Percentiles rank a stretch among this genome's conserved stretches.
These are phyloP conservation scores for Artibeus jamaicensis DNA, from an alignment of 2,797 vertebrate genomes.

Conservation along the genomic window DNA sequence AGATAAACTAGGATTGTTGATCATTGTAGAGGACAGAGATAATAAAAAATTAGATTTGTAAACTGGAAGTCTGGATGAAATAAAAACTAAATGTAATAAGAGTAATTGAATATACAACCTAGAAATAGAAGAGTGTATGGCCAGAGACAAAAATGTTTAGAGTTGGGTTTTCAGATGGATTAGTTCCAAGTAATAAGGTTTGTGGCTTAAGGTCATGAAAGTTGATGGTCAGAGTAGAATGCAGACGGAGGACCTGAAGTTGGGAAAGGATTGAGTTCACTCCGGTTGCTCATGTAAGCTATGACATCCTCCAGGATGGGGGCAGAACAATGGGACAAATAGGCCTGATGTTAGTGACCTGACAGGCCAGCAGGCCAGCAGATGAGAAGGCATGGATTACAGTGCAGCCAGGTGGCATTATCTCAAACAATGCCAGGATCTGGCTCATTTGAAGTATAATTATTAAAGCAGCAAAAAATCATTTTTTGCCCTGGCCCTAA, in stretches of 20 bases:
- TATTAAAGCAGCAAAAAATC: neutral
- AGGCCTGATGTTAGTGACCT: neutral
- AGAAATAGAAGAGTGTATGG: neutral
- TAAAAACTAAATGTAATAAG: neutral
- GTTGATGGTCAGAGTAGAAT: neutral
- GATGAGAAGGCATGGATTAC: neutral
- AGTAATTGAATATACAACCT: neutral
- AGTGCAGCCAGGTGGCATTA: neutral
- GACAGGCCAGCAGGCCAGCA: neutral
- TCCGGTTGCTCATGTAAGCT: neutral
- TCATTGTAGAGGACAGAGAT: neutral
- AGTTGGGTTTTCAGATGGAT: neutral
- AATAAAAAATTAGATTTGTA: neutral
- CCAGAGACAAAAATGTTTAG: neutral
- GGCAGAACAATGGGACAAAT: neutral
- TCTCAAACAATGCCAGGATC: neutral
- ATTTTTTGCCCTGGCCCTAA: neutral
- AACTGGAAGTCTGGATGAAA: neutral
- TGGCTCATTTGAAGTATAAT: neutral
- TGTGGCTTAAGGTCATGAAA: neutral
- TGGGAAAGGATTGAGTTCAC: neutral
- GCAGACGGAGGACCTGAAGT: neutral
- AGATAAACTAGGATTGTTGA: neutral
- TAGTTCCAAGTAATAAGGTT: neutral
- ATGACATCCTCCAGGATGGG: neutral